phyloP scores from a whole-genome alignment of 2,113 vertebrate genomes.

The Stegostoma tigrinum region DNA sequence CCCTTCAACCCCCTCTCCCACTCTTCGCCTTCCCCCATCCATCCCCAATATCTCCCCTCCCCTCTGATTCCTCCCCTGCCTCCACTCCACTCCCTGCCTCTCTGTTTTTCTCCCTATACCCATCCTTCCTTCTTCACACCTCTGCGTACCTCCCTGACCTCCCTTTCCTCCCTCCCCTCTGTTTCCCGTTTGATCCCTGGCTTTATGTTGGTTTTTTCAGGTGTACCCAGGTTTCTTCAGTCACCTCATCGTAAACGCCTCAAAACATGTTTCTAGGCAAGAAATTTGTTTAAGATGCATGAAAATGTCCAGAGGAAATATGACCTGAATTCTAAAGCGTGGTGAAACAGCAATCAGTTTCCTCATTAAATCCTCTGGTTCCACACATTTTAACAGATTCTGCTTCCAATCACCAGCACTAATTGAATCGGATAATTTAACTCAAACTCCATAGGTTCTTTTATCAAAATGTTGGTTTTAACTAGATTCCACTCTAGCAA shows the following conservation, averaged over 20 bases:
- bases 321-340: not conserved
- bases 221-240: not conserved
- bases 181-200: too few relatives aligned
- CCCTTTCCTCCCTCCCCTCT: not conserved
- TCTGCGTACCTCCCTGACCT: rapidly evolving
- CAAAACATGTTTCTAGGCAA: too few relatives aligned
- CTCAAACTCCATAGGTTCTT: not conserved
- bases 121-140: not conserved
- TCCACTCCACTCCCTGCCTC: too few relatives aligned
- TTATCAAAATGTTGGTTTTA: not conserved
- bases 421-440: not conserved
- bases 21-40: too few relatives aligned
- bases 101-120: rapidly evolving
- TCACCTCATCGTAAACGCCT: not conserved
- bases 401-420: not conserved
- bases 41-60: not conserved
- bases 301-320: not conserved
- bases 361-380: not conserved
- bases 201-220: not conserved
- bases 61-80: not conserved
- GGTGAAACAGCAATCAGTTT: not conserved
- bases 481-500: not conserved
- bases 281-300: constrained; percentile 13
- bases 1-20: rapidly evolving
- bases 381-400: not conserved